phyloP scores from a whole-genome alignment of 2,113 vertebrate genomes.

The Corydoras maculifer region DNA sequence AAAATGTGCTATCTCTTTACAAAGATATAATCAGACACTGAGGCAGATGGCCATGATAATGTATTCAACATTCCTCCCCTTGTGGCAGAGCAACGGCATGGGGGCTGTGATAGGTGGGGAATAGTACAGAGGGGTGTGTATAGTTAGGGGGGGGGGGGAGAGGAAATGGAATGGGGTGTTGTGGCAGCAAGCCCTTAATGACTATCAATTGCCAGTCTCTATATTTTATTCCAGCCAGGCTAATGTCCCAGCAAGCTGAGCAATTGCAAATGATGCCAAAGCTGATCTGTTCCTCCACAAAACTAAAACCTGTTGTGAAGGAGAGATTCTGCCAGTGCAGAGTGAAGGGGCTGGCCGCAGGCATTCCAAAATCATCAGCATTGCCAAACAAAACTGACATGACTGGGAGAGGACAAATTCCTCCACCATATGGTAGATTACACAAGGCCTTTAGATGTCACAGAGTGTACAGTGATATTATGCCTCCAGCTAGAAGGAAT shows the following conservation, averaged over 20 bases:
- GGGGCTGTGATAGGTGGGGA: conserved; percentile 15
- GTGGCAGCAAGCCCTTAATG: conserved; percentile 13
- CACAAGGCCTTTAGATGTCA: conserved; percentile 29
- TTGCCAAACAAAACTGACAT: conserved; percentile 32
- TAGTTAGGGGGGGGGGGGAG: conserved; percentile 10
- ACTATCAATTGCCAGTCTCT: conserved; percentile 30
- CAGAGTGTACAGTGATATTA: conserved; percentile 20
- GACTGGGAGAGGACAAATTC: conserved; percentile 32
- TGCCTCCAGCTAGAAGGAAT: conserved; percentile 24
- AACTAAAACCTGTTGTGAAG: conserved; percentile 28
- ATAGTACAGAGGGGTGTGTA: not conserved
- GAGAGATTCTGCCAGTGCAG: conserved; percentile 43
- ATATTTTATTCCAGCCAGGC: conserved; percentile 32
- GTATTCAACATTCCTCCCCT: conserved; percentile 53
- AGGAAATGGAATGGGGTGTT: conserved; percentile 18
- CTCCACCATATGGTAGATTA: conserved; percentile 43
- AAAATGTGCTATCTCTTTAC: conserved; percentile 47
- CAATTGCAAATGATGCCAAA: not conserved
- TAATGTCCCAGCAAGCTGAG: not conserved
- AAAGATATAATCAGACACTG: conserved; percentile 50
- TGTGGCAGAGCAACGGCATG: conserved; percentile 38
- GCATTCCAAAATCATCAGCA: conserved; percentile 17
- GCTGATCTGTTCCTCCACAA: not conserved
- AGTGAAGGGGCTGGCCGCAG: conserved; percentile 26
- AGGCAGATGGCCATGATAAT: conserved; percentile 58